phyloP scores from a whole-genome alignment of 2,113 vertebrate genomes.

The Donacobius atricapilla region DNA sequence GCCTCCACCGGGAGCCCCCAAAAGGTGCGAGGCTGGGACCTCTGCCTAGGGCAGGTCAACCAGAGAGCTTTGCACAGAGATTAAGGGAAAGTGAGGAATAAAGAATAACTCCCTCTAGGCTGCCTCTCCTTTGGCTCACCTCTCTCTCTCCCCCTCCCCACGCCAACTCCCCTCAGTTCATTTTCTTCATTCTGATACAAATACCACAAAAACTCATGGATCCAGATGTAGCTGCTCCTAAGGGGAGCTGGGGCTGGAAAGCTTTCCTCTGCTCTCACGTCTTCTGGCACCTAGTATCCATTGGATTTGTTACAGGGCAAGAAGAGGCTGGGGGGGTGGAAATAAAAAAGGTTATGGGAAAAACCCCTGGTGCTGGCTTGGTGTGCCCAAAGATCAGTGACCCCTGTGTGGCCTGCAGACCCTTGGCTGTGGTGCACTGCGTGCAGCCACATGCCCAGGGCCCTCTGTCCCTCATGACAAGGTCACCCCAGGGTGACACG shows the following conservation, averaged over 20 bases:
- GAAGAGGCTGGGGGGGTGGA: not conserved
- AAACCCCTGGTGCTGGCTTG: not conserved
- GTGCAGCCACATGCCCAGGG: accelerated
- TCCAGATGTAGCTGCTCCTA: not conserved
- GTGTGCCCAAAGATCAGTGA: not conserved
- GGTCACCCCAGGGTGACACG: accelerated
- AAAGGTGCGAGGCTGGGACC: not conserved
- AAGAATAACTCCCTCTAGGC: not conserved
- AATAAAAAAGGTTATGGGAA: not conserved
- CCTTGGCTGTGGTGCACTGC: accelerated
- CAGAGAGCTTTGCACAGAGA: not conserved
- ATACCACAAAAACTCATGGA: not conserved
- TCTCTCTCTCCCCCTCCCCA: not conserved
- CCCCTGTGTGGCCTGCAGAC: accelerated
- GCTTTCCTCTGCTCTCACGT: not conserved
- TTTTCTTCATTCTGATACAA: conserved; percentile 1
- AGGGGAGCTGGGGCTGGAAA: not conserved
- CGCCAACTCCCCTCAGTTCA: not conserved
- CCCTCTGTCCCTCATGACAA: not conserved
- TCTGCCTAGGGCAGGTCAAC: not conserved
- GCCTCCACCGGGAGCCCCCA: accelerated
- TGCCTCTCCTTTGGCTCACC: conserved; percentile 59
- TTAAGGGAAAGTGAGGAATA: conserved; percentile 11
- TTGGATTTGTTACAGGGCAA: not conserved
- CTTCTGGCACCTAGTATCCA: not conserved